Evolutionary conservation across 2,797 vertebrate species (phyloP).

Genomic region (Erethizon dorsatum): DNA sequence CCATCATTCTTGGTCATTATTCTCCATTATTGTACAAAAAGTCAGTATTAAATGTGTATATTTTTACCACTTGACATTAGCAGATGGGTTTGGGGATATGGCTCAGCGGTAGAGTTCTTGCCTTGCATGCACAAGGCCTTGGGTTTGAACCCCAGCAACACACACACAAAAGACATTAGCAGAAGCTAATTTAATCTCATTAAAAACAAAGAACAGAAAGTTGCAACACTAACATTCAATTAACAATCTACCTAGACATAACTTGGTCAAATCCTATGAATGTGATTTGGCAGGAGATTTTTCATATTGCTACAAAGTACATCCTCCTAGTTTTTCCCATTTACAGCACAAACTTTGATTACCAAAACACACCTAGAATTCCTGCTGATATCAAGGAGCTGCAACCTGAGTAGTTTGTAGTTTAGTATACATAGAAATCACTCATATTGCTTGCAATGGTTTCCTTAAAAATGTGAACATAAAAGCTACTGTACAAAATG

Average conservation of each 20-base stretch:
- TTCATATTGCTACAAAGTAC: conserved; percentile 51
- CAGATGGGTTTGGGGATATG: not conserved
- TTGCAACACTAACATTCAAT: conserved; percentile 48
- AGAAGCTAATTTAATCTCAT: conserved; percentile 51
- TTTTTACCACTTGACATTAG: conserved; percentile 60
- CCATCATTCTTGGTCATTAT: not conserved
- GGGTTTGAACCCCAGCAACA: not conserved
- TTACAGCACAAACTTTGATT: conserved; percentile 32
- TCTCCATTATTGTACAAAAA: conserved; percentile 40
- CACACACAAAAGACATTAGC: not conserved
- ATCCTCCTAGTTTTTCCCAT: conserved; percentile 29
- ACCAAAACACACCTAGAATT: conserved; percentile 3
- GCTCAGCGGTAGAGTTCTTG: not conserved
- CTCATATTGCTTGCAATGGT: not conserved
- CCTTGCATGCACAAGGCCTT: not conserved
- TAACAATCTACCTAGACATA: conserved; percentile 46
- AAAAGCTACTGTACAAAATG: conserved; percentile 1
- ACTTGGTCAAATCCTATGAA: conserved; percentile 49
- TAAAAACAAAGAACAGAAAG: conserved; percentile 61
- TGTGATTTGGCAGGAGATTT: conserved; percentile 28
- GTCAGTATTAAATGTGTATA: not conserved
- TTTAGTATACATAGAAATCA: not conserved
- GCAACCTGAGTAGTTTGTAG: not conserved
- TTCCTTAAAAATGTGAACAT: conserved; percentile 24
- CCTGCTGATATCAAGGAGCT: not conserved